Evolutionary conservation across 2,113 vertebrate genomes (phyloP).

Genomic region (Amphiprion percula): DNA sequence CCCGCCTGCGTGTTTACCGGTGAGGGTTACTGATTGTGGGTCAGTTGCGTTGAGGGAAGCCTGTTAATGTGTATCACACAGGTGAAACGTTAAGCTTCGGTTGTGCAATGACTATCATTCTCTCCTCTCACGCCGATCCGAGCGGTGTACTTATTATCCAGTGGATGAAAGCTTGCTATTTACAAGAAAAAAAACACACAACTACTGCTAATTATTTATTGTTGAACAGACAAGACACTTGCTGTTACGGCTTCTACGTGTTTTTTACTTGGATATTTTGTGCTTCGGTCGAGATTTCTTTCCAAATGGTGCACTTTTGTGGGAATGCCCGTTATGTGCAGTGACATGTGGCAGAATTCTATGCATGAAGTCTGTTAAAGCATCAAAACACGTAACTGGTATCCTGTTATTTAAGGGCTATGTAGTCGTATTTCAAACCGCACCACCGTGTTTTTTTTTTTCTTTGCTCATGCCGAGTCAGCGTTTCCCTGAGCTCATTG

Average conservation of each 20-base stretch:
- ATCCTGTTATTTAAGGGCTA: constrained; percentile 75
- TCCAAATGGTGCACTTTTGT: constrained; percentile 76
- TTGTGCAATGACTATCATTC: constrained; percentile 70
- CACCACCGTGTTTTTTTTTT: constrained; percentile 4
- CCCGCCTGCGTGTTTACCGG: constrained; percentile 40
- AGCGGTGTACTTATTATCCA: constrained; percentile 57
- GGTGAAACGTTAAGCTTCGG: constrained; percentile 65
- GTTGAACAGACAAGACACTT: constrained; percentile 34
- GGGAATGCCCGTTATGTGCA: constrained; percentile 77
- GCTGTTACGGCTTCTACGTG: constrained; percentile 56
- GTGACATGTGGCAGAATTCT: constrained; percentile 73
- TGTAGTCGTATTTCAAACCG: constrained; percentile 47
- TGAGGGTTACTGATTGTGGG: constrained; percentile 50
- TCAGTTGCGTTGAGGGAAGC: not conserved
- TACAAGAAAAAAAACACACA: constrained; percentile 9
- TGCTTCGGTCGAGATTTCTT: constrained; percentile 58
- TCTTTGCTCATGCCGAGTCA: constrained; percentile 39
- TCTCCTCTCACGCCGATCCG: constrained; percentile 54
- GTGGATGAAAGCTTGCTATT: constrained; percentile 55
- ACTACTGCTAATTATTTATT: constrained; percentile 68
- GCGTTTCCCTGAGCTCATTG: constrained; percentile 34
- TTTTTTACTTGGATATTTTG: constrained; percentile 52
- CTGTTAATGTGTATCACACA: constrained; percentile 64
- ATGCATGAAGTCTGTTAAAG: constrained; percentile 76
- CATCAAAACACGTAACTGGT: constrained; percentile 67